Base-by-base conservation (phyloP, 2,888 invertebrate species). In the Azorinus chamasolen region DNA sequence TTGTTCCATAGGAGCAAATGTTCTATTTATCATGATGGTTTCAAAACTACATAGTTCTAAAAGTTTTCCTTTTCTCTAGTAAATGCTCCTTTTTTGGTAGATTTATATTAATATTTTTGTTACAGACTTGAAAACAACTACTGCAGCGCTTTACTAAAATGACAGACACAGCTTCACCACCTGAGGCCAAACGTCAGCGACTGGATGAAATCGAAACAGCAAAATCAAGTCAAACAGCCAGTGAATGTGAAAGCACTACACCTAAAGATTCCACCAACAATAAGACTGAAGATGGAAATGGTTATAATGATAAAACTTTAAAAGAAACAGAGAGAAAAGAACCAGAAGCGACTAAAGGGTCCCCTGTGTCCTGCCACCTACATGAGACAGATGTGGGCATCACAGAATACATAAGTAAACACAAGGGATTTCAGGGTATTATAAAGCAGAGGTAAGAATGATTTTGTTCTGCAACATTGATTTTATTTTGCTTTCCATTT, bases 371-470 rank as follows among this genome's bases (percentile, higher is more conserved):
- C n/a, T 32, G 32, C 10, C 59, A 59, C 12, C n/a, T 20, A 4
- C 16, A 18, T 27, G 92, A 92, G 62, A 55, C 48, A 51, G 91
- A 92, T 83, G 91, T 90, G 3, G 92, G 92, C 2, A 91, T 92
- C 10, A 85, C 87, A 12, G 89, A 91, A 57, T 92, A 90, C 61
- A 84, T 92, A 45, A 87, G 90, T 73, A 27, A 83, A 16, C 86
- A 86, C 59, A 55, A 77, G 45, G 91, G 92, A 1, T 90, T 92
- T 71, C 79, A 77, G 70, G 92, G 88, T n/a, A 83, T 92, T 48
- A 85, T 92, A 45, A 92, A 92, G 82, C 91, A 92, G 73, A 90
- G 92, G 92, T 92, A 57, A 22, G 20, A n/a, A n/a, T n/a, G n/a
- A n/a, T n/a, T n/a, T n/a, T n/a, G n/a, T n/a, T n/a, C n/a, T n/a